Evolutionary conservation across 2,113 vertebrate genomes (phyloP), one percentile per base, ranked within the genome.

Genomic region (Casuarius casuarius): DNA sequence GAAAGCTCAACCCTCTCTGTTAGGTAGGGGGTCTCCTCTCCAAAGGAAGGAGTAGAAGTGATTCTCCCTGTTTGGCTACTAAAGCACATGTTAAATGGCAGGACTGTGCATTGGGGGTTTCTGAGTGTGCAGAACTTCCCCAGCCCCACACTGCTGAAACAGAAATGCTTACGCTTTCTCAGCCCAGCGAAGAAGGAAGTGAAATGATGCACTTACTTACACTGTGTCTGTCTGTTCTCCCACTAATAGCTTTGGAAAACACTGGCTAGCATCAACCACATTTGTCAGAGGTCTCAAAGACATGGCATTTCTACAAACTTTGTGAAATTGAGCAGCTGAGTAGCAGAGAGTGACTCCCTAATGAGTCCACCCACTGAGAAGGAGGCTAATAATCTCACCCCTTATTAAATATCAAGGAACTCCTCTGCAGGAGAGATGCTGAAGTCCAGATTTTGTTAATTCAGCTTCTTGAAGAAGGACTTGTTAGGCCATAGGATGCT

Each of bases 141-240:
- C 63, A 71, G 38, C 15, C 29, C 31, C 51, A 56, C 3, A 0
- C 21, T 62, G 59, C n/a, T 83, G 77, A 35, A 66, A 70, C 17
- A 0, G 1, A 72, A 72, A 54, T 0, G 0, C 54, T 84, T 28
- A 10, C 33, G 1, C 26, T 33, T n/a, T 35, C 61, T 61, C 44
- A 16, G 23, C 16, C 49, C 46, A 28, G 28, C n/a, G 52, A 63
- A 26, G 42, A 67, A 42, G 70, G 51, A 61, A 63, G 22, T 22
- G 35, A 38, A 83, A 68, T 2, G 2, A 33, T 33, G 54, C 18
- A 13, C 46, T n/a, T 3, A 2, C 10, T 77, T 72, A 6, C 1
- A 8, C 35, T n/a, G 17, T 18, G 8, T 61, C 49, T 71, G 54
- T 21, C 44, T 81, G 70, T n/a, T 62, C 70, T 48, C 33, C 48